Conservation (phyloP, 2,797 vertebrate species). For the Lindbergichthys nudifrons region DNA sequence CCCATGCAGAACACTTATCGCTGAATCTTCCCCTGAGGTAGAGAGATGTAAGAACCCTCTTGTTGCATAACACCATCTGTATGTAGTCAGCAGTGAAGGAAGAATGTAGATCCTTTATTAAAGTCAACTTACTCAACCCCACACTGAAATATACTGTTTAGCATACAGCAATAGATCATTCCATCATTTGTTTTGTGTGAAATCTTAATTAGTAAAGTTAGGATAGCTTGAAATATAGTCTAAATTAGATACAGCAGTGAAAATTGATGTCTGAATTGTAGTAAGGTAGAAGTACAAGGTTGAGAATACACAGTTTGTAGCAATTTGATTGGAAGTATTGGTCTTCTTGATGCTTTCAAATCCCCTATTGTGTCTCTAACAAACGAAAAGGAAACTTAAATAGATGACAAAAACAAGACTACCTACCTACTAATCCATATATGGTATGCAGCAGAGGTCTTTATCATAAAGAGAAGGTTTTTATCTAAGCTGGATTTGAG, state of each 20-base stretch:
- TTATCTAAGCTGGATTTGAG: not conserved
- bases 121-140: not conserved
- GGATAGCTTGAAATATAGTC: not conserved
- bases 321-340: no score
- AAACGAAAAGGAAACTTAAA: no score
- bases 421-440: not conserved
- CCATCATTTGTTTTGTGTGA: not conserved
- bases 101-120: not conserved
- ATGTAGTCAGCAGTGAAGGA: not conserved
- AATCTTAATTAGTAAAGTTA: no score
- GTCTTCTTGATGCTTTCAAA: no score
- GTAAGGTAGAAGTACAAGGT: not conserved
- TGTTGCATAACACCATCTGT: not conserved
- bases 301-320: not conserved
- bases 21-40: not conserved
- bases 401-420: not conserved
- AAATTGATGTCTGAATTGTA: not conserved
- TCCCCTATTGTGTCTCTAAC: no score
- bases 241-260: not conserved
- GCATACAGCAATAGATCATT: not conserved
- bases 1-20: conserved; percentile 10
- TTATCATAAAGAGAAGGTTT: not conserved
- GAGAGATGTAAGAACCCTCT: not conserved
- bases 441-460: conserved; percentile 1
- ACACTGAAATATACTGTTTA: not conserved